phyloP scores from a whole-genome alignment of 2,888 invertebrate genomes.

The Drosophila mettleri region DNA sequence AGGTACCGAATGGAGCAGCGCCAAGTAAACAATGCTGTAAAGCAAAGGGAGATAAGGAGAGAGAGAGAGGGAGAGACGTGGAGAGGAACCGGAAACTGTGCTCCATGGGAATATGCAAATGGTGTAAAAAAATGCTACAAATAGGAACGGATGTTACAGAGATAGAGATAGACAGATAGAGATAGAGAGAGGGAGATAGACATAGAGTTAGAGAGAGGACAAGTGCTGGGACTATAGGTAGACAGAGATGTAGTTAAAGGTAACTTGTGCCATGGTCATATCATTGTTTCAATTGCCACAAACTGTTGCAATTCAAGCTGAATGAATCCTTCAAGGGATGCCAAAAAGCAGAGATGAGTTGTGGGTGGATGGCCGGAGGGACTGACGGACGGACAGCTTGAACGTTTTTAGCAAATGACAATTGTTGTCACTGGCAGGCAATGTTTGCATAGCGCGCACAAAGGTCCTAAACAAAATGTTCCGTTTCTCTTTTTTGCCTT shows the following conservation, averaged over 20 bases:
- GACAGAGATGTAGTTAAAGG: conserved; percentile 5
- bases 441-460: conserved; percentile 66
- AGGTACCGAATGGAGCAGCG: conserved; percentile 53
- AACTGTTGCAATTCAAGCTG: conserved; percentile 51
- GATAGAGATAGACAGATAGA: neutral
- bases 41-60: neutral
- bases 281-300: conserved; percentile 52
- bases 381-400: neutral
- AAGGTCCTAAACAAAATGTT: conserved; percentile 56
- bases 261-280: conserved; percentile 11
- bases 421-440: conserved; percentile 66
- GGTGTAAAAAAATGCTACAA: conserved; percentile 38
- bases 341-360: neutral
- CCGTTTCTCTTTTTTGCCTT: neutral
- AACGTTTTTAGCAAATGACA: conserved; percentile 40
- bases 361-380: neutral
- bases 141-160: conserved; percentile 40
- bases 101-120: conserved; percentile 60
- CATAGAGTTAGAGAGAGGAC: neutral
- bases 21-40: conserved; percentile 64
- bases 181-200: neutral
- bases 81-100: conserved; percentile 20
- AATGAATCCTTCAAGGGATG: conserved; percentile 9
- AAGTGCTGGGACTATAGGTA: neutral
- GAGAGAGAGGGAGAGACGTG: neutral